These are phyloP conservation scores for Drosophila serrata DNA, from an alignment of 1,140 invertebrate species.

Conservation along the genomic window DNA sequence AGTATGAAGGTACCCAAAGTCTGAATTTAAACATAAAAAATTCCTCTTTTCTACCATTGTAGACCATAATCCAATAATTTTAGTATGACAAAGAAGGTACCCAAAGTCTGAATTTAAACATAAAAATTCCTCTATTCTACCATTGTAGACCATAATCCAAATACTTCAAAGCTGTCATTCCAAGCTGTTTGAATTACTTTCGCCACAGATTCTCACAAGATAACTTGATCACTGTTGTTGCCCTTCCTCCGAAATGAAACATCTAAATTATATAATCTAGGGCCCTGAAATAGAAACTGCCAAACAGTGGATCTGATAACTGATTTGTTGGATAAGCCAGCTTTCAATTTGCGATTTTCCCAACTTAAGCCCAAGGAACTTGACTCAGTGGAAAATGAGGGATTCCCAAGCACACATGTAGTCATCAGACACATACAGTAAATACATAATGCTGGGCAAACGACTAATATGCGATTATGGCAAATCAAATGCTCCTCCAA, in stretches of 20 bases:
- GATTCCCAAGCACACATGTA: not conserved
- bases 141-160: too few relatives aligned
- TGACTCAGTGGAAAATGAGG: not conserved
- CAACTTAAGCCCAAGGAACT: constrained; percentile 25
- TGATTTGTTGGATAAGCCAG: constrained; percentile 37
- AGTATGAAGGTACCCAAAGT: not conserved
- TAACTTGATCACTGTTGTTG: constrained; percentile 5
- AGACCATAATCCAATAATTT: not conserved
- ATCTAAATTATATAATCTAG: constrained; percentile 3
- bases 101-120: too few relatives aligned
- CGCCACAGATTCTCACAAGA: constrained; percentile 10
- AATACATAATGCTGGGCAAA: constrained; percentile 74
- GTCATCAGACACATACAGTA: constrained; percentile 68
- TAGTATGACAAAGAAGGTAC: too few relatives aligned
- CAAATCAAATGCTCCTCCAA: constrained; percentile 74
- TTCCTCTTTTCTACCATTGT: too few relatives aligned
- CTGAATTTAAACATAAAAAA: not conserved
- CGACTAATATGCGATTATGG: constrained; percentile 81
- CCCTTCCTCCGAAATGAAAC: not conserved
- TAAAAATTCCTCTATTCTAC: too few relatives aligned
- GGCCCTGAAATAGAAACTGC: constrained; percentile 9
- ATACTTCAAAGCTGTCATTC: too few relatives aligned
- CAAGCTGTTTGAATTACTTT: not conserved
- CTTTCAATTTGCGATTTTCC: constrained; percentile 26
- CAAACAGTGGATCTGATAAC: constrained; percentile 38